Conservation (phyloP, 2,888 invertebrate genomes). For the Rugalucina vietnamica region DNA sequence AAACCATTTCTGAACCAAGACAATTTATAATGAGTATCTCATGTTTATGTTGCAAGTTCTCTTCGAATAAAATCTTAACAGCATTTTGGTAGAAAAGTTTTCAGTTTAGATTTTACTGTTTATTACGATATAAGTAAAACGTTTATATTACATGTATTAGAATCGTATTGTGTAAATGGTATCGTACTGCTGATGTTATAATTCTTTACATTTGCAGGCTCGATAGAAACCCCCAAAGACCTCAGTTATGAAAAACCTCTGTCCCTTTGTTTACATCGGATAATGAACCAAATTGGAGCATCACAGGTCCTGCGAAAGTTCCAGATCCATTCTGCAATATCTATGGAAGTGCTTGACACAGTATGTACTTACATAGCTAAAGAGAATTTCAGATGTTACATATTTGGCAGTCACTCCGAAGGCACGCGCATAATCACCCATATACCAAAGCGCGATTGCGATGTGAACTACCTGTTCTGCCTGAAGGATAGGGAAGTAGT, state of each 20-base stretch:
- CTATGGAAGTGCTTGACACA: not conserved
- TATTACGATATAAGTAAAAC: too few relatives aligned
- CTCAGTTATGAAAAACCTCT: not conserved
- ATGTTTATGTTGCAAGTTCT: too few relatives aligned
- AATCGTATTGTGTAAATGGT: too few relatives aligned
- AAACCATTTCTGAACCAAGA: too few relatives aligned
- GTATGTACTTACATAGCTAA: not conserved
- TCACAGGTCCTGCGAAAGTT: not conserved
- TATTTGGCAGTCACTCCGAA: not conserved
- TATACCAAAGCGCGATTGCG: not conserved
- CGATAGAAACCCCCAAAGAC: not conserved
- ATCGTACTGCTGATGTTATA: too few relatives aligned
- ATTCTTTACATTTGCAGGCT: not conserved
- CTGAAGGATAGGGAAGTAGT: not conserved
- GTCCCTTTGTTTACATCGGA: not conserved
- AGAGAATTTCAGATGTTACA: not conserved
- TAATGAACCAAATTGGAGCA: not conserved
- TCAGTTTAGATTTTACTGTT: too few relatives aligned
- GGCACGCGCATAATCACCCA: not conserved
- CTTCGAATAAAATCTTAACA: too few relatives aligned
- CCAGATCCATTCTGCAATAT: not conserved
- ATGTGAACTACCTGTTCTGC: not conserved
- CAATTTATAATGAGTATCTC: too few relatives aligned
- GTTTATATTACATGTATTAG: too few relatives aligned
- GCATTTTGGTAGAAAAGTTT: too few relatives aligned